Base-by-base conservation (phyloP, 2,888 invertebrate species). In the Eupithecia subfuscata region DNA sequence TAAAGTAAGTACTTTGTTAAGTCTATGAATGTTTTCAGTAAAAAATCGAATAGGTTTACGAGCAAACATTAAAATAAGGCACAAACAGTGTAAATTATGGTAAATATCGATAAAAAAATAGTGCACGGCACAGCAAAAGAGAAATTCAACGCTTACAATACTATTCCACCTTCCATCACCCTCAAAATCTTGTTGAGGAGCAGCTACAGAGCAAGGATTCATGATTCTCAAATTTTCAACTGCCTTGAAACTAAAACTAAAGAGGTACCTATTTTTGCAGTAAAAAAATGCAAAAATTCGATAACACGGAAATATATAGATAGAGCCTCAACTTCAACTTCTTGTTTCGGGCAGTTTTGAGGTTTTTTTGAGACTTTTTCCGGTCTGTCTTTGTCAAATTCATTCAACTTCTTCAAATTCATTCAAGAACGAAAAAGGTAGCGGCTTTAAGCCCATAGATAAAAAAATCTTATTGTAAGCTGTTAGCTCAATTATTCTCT, bases 151-250 rank as follows among this genome's bases (percentile, higher is more conserved):
- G 8, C 93, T 92, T 88, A 95, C 95, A 86, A 97, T 96, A 91
- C 97, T 97, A 90, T 97, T 96, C 98, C 98, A 98, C 86, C 98
- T 95, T 85, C 97, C 97, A 92, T 98, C 98, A 71, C 98, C 98
- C 85, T 97, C 97, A 68, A 95, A 94, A 92, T 98, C 98, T 87
- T 96, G 96, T 83, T 96, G 96, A 80, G 97, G 96, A 79, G 96
- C 93, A 81, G 98, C 96, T 83, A 96, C 91, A 83, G 96, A 95
- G 87, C 98, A 97, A 83, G 96, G 96, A 95, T 97, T 97, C 97
- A 97, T 97, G 83, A 78, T 85, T 80, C 73, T 70, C 40, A 30
- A 30, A 63, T 63, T 14, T 63, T 30, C 30, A 30, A 30, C 12
- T 25, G 25, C 60, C 8, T 34, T 56, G 30, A 63, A 30, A 63